A percentile compares a stretch with the other conserved stretches of the same genome.
These are phyloP conservation scores for Oryzias dopingdopingensis DNA, from an alignment of 2,797 vertebrate genomes.

Conservation along the genomic window DNA sequence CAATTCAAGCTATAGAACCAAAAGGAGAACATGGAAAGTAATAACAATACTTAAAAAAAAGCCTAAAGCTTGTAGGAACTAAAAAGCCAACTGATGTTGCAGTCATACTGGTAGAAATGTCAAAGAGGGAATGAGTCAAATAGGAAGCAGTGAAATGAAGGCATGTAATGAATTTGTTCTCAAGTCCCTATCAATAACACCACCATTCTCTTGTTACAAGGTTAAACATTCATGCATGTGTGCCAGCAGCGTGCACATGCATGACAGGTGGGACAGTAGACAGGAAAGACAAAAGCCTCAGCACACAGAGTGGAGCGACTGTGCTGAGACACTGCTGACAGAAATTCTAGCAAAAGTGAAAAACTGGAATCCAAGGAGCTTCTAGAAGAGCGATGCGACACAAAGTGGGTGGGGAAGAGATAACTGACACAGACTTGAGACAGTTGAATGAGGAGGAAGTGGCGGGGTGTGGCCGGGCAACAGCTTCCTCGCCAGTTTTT, in stretches of 20 bases:
- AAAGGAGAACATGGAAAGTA: too few relatives aligned
- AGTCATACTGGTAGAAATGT: too few relatives aligned
- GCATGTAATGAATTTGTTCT: too few relatives aligned
- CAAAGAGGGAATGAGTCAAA: too few relatives aligned
- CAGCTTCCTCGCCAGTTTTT: conserved; percentile 22
- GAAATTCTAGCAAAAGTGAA: conserved; percentile 8
- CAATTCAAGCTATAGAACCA: too few relatives aligned
- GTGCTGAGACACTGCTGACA: conserved; percentile 11
- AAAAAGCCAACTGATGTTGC: too few relatives aligned
- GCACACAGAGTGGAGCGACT: conserved; percentile 2
- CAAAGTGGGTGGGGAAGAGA: conserved; percentile 23
- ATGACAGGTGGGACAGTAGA: conserved; percentile 18
- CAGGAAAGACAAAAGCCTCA: conserved; percentile 4
- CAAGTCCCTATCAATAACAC: not conserved
- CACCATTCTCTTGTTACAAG: not conserved
- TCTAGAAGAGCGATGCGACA: conserved; percentile 32
- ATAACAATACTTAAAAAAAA: too few relatives aligned
- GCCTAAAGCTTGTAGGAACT: too few relatives aligned
- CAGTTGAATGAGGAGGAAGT: conserved; percentile 61
- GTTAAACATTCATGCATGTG: conserved; percentile 17
- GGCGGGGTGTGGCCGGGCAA: conserved; percentile 46
- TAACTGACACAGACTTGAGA: conserved; percentile 22
- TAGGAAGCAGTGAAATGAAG: too few relatives aligned
- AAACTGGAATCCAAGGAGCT: conserved; percentile 16
- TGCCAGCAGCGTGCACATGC: conserved; percentile 3